Evolutionary conservation across 2,888 invertebrate species (phyloP), one percentile per base, ranked within the genome.

Genomic region (Thumatha senex): DNA sequence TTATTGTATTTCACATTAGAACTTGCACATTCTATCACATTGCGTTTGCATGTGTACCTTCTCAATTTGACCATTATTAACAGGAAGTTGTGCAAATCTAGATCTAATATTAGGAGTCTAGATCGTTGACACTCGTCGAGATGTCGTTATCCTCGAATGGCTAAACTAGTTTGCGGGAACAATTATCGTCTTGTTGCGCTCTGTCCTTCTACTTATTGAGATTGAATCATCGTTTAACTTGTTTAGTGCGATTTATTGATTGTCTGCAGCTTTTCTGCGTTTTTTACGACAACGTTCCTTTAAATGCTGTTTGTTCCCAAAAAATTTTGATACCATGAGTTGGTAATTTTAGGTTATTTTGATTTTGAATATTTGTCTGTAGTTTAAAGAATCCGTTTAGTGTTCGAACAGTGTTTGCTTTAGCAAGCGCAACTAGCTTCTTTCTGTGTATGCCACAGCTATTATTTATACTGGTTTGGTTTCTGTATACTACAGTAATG

Each of bases 81-180:
- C 40, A 48, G 48, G 44, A 44, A 49, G 15, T 18, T 1, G 24
- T 39, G 31, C 13, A 31, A 40, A 48, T 51, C 52, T 52, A 52
- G 46, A 13, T 67, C 56, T 67, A 61, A 58, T 62, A 59, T 68
- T 58, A 64, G 62, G 47, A 62, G 48, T 63, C 53, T 67, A 71
- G 86, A 84, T 86, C 86, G 78, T 82, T 80, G 84, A 80, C 85
- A 70, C 75, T 64, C 70, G 74, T 77, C 31, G 30, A 31, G 11
- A 24, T 24, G 31, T 31, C 74, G 78, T 82, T 82, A 78, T 78
- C 61, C 71, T 72, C 82, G 83, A 86, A 84, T 85, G 84, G 63
- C 65, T 62, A 70, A 70, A 74, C 72, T 65, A 67, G 76, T 82
- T 83, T 77, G 78, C 77, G 63, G 65, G 61, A 67, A 70, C 86